Conservation (phyloP, 2,113 vertebrate genomes). For the Mesocricetus auratus region DNA sequence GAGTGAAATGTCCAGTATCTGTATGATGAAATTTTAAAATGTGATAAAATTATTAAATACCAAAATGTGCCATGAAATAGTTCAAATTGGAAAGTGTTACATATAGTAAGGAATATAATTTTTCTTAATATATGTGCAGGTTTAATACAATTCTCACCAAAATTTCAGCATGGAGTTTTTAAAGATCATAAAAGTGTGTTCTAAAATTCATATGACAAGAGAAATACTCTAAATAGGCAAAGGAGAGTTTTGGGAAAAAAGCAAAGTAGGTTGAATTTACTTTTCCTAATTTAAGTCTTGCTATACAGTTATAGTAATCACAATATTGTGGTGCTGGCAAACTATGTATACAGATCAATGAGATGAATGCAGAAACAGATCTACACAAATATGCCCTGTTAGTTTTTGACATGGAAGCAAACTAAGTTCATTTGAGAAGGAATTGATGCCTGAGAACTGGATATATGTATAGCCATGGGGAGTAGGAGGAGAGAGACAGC, state of each 20-base stretch:
- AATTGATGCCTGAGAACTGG: neutral
- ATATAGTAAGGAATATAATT: neutral
- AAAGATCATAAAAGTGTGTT: neutral
- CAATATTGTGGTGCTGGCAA: neutral
- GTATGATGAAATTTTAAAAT: neutral
- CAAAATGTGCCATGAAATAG: neutral
- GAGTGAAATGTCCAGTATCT: neutral
- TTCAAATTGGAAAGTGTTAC: neutral
- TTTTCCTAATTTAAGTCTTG: neutral
- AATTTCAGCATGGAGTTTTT: neutral
- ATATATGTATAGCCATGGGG: neutral
- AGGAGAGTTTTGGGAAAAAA: neutral
- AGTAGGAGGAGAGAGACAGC: neutral
- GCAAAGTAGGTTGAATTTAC: neutral
- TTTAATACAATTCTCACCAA: neutral
- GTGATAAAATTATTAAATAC: neutral
- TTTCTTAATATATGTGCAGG: neutral
- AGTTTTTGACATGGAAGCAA: slow-evolving; percentile 11
- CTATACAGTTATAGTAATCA: neutral
- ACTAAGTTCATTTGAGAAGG: neutral
- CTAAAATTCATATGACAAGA: neutral
- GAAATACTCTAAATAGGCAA: neutral
- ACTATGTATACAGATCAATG: neutral
- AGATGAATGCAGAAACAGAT: neutral
- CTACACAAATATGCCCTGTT: neutral